These are phyloP conservation scores for Bombus cullumanus DNA, from an alignment of 1,140 invertebrate species.

Conservation along the genomic window DNA sequence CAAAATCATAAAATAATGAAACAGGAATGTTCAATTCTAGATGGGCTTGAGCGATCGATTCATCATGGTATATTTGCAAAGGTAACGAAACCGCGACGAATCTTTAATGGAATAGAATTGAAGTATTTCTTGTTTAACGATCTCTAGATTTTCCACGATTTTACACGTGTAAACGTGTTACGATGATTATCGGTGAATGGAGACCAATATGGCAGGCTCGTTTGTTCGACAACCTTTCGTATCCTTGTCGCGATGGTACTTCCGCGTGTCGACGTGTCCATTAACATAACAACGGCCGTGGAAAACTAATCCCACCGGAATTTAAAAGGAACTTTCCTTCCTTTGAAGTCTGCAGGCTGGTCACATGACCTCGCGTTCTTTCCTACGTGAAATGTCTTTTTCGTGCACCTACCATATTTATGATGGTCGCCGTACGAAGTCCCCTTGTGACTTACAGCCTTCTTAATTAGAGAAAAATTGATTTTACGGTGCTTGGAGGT, in stretches of 20 bases:
- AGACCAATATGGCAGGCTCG: constrained; percentile 47
- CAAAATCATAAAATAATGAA: not conserved
- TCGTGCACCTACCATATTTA: not conserved
- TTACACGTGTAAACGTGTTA: not conserved
- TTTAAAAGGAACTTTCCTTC: constrained; percentile 59
- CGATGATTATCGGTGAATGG: not conserved
- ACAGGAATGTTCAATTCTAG: too few species aligned
- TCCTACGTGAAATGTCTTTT: constrained; percentile 24
- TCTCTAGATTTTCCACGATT: not conserved
- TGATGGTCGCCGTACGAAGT: too few species aligned
- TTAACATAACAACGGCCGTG: constrained; percentile 72
- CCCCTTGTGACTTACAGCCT: not conserved
- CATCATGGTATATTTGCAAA: not conserved
- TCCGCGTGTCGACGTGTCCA: constrained; percentile 73
- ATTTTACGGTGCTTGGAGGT: not conserved
- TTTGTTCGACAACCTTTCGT: constrained; percentile 54
- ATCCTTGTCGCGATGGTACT: constrained; percentile 54
- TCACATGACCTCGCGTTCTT: constrained; percentile 66
- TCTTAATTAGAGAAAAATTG: not conserved
- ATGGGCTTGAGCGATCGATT: constrained; percentile 6
- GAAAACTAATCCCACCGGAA: constrained; percentile 68
- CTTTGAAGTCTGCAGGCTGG: constrained; percentile 19
- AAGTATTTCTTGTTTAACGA: not conserved
- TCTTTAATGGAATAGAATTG: not conserved
- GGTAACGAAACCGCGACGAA: not conserved